Evolutionary conservation across 2,797 vertebrate genomes (phyloP).

Genomic region (Molossus molossus): DNA sequence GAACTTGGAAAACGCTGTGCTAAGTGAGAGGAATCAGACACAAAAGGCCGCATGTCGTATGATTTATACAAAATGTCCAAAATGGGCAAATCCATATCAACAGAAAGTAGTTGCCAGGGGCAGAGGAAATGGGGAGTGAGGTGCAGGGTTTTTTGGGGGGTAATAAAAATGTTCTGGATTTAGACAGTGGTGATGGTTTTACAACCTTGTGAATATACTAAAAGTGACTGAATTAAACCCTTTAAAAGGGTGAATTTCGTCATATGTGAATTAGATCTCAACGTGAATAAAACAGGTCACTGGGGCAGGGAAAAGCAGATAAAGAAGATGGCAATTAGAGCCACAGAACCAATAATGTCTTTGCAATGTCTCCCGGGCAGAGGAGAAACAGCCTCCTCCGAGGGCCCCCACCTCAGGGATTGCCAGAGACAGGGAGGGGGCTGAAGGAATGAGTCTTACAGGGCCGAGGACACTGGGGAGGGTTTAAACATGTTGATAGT

Average conservation of each 20-base stretch:
- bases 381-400: not conserved
- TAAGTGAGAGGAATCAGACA: not conserved
- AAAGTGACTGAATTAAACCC: not conserved
- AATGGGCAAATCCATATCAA: not conserved
- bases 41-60: not conserved
- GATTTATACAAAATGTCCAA: not conserved
- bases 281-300: not conserved
- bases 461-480: not conserved
- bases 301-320: not conserved
- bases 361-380: not conserved
- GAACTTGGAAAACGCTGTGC: not conserved
- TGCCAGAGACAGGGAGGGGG: accelerated
- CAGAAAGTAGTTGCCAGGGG: not conserved
- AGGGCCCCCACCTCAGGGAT: too few relatives aligned
- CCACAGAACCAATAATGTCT: not conserved
- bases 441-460: not conserved
- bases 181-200: too few relatives aligned
- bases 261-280: not conserved
- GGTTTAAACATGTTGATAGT: not conserved
- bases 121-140: not conserved
- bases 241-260: constrained; percentile 19
- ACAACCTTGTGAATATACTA: not conserved
- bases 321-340: not conserved
- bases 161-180: not conserved
- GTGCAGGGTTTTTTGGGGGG: not conserved